A percentile compares a stretch with the other conserved stretches of the same genome.
Evolutionary conservation across 2,797 vertebrate species (phyloP).

Genomic region (Austrolebias charrua): DNA sequence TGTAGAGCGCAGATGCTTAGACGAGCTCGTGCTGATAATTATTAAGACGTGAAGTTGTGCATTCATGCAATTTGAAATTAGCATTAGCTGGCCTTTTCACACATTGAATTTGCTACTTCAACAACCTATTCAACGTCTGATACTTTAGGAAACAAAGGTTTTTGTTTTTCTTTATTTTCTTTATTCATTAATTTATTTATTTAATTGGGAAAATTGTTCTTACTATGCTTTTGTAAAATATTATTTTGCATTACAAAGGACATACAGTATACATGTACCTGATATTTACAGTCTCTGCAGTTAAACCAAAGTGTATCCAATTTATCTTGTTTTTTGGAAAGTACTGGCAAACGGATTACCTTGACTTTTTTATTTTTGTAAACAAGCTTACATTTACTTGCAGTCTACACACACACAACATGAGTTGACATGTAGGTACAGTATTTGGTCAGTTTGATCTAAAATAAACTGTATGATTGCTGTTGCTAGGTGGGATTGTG

Average conservation of each 20-base stretch:
- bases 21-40: not conserved
- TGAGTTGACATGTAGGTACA: not conserved
- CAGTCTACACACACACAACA: not conserved
- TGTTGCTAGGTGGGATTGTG: constrained; percentile 27
- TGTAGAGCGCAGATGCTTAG: not conserved
- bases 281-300: not conserved
- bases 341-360: not conserved
- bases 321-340: not conserved
- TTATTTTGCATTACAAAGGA: too few relatives aligned
- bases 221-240: too few relatives aligned
- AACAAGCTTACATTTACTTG: not conserved
- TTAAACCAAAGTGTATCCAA: too few relatives aligned
- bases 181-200: too few relatives aligned
- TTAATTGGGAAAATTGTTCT: not conserved
- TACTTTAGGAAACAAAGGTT: not conserved
- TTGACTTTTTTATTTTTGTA: not conserved
- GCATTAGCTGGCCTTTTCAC: not conserved
- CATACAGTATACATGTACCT: not conserved
- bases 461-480: constrained; percentile 21
- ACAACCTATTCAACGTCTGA: not conserved
- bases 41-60: not conserved
- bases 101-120: not conserved
- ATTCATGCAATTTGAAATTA: not conserved
- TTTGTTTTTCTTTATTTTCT: too few relatives aligned
- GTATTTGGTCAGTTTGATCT: constrained; percentile 4